Evolutionary conservation across 2,888 invertebrate species (phyloP), one percentile per base, ranked within the genome.

Genomic region (Criorhina ranunculi): DNA sequence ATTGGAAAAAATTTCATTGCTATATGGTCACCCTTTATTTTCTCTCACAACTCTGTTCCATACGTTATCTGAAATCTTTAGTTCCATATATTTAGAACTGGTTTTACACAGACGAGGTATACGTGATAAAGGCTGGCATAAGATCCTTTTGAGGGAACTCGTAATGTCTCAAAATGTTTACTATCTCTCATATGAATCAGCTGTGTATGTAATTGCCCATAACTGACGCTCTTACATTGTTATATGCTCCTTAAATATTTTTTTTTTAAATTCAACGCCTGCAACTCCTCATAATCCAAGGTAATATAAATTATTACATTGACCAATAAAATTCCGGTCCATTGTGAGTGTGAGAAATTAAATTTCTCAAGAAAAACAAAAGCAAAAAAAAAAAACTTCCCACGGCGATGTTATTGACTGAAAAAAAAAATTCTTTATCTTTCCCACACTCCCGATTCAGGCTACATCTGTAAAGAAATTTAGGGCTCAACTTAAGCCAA

Each of bases 401-500:
- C 24, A n/a, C n/a, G 51, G 51, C 53, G 44, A 69, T 44, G 44
- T 44, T 49, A 17, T 42, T 19, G 57, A 57, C 46, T 49, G 9
- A n/a, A 57, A 57, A 57, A 44, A 24, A 69, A 49, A 49, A 35
- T 9, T 4, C 6, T 33, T 33, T 46, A 49, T 31, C 44, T 31
- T 31, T 31, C 8, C n/a, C 12, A 51, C 9, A 7, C 17, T 40
- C 3, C 9, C 15, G n/a, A n/a, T n/a, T n/a, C 24, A 1, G 24
- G 1, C 24, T 4, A 24, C 19, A 37, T 7, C 17, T 0, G 2
- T 3, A 53, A 53, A n/a, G 5, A 37, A 49, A 51, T 42, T 40
- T 40, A 49, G 19, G 31, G 31, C 40, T 59, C 35, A 77, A 53
- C 51, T 37, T 60, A 77, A 77, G 37, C 76, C 76, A 42, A 35